Evolutionary conservation across 2,797 vertebrate genomes (phyloP), one percentile per base, ranked within the genome.

Genomic region (Microhierax caerulescens): DNA sequence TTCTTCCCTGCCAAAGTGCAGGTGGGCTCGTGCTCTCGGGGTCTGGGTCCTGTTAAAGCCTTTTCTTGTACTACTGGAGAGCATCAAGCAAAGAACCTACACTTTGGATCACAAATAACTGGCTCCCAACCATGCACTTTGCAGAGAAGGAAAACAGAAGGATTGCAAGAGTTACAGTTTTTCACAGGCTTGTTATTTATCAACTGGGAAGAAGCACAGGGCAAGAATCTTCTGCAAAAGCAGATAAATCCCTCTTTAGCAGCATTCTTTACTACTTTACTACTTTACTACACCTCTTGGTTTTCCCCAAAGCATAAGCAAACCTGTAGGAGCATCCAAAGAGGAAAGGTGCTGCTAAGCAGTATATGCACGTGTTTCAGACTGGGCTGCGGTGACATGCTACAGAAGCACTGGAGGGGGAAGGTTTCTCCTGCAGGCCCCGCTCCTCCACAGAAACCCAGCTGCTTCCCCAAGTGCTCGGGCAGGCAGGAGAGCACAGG

Each of bases 401-500:
- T 21, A n/a, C 9, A 30, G 74, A 75, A 85, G 41, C 36, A 39
- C 20, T 1, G 1, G 50, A 53, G 79, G 0, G 1, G 24, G 73
- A 72, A 43, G 34, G 45, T 69, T 83, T 84, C 50, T 74, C 61
- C 53, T 39, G 36, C n/a, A 45, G 39, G 7, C 65, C 53, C 47
- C 2, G 4, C 32, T 76, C 45, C 54, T 36, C 67, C 43, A 36
- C 2, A 1, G 45, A 79, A 82, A n/a, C 20, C 50, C 23, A 39
- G 73, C 1, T 24, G 30, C 59, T 13, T n/a, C n/a, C 47, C 69
- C 1, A 5, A 47, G 53, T 1, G 13, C 60, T 17, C 3, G 2
- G 15, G 57, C 53, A 74, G 39, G 34, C 39, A 50, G n/a, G 25
- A 39, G n/a, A 65, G 61, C 8, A 1, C 18, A 20, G 61, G 32